Percentiles rank a stretch among this genome's conserved stretches.
phyloP scores from a whole-genome alignment of 2,113 vertebrate species.

The Misgurnus mizolepis region DNA sequence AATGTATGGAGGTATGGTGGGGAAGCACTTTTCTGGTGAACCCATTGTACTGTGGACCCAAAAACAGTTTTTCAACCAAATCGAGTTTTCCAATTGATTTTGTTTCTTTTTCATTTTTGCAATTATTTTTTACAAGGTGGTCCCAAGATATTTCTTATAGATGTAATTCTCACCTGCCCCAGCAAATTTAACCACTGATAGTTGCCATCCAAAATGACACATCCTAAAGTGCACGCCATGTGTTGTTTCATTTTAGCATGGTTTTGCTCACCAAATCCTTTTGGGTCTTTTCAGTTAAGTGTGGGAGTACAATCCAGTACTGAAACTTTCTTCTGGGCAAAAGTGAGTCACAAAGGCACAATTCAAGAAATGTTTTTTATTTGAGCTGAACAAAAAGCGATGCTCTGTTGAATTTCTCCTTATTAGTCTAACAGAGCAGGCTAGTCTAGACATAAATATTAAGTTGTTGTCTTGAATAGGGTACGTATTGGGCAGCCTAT shows the following conservation, averaged over 20 bases:
- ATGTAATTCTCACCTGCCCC: too few relatives aligned
- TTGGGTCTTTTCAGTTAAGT: background rate
- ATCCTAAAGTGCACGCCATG: background rate
- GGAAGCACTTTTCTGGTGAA: background rate
- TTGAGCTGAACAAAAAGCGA: constrained; percentile 23
- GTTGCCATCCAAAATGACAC: too few relatives aligned
- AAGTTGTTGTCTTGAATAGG: constrained; percentile 38
- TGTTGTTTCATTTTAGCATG: background rate
- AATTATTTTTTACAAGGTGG: background rate
- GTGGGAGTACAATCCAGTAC: background rate
- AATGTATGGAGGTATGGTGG: background rate
- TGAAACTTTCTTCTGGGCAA: constrained; percentile 14
- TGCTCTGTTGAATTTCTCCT: constrained; percentile 45
- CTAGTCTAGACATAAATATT: constrained; percentile 46
- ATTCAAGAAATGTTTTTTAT: constrained; percentile 24
- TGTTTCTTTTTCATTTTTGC: background rate
- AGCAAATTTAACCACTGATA: too few relatives aligned
- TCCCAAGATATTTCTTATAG: too few relatives aligned
- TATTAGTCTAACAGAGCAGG: constrained; percentile 50
- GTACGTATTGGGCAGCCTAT: constrained; percentile 22
- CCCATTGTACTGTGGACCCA: background rate
- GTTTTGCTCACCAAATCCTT: background rate
- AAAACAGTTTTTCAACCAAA: background rate
- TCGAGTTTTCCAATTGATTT: background rate
- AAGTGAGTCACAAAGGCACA: constrained; percentile 26